Base-by-base conservation (phyloP, 2,888 invertebrate species). In the Andrena flavipes region DNA sequence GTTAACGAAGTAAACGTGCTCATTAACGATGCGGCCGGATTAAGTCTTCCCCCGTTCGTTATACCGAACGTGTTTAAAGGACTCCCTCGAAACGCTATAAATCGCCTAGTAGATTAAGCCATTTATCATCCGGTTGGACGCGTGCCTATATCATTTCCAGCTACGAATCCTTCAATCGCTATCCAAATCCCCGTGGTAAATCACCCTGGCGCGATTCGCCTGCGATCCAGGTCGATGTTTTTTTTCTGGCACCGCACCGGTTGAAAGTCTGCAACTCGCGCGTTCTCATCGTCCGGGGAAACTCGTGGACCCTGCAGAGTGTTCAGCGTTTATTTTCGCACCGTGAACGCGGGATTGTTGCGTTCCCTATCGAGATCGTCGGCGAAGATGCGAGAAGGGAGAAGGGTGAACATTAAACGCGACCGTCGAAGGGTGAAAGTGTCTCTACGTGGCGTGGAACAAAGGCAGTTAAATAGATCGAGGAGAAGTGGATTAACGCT, bases 401-500 rank as follows among this genome's bases (percentile, higher is more conserved):
- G 35, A 71, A 56, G 60, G 67, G 67, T 23, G 67, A 75, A 62
- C 68, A 48, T 82, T 80, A 82, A 87, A 72, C 76, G 82, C 54
- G 60, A 59, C 63, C 68, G 70, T 51, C 49, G 70, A 64, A 71
- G 85, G 72, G 71, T 72, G 68, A 73, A 73, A 78, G 80, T 76
- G 71, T 65, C 30, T 26, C 63, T 79, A 60, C 68, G 76, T 64
- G 74, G 64, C 69, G 75, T 33, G 59, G 80, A 80, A 87, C 86
- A 86, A 86, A 86, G 76, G 79, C 80, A 60, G 78, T 86, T 86
- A 84, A 87, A 88, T 88, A 80, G 88, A 87, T 88, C 80, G 84
- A 72, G 78, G 62, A 69, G 80, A 86, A 88, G 86, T 74, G 80
- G 64, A 86, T 86, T 84, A 82, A 82, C 68, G 76, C 49, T 80